A percentile compares a stretch with the other conserved stretches of the same genome.
Evolutionary conservation across 2,113 vertebrate genomes (phyloP).

Genomic region (Hemiprocne comata): DNA sequence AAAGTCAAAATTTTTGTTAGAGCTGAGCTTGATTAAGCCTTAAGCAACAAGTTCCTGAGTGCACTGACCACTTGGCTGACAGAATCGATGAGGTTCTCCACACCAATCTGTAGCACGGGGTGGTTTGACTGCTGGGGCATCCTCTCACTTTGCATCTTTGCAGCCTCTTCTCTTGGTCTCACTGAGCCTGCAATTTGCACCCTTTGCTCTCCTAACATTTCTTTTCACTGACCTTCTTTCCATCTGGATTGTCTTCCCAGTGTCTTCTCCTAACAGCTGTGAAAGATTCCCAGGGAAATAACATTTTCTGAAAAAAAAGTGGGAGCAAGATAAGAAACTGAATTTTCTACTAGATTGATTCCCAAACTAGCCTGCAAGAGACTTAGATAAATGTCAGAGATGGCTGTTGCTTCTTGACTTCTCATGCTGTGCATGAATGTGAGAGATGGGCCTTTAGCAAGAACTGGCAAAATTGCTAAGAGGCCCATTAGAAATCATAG

Average conservation of each 20-base stretch:
- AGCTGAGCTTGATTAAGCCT: background rate
- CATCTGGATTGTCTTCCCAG: background rate
- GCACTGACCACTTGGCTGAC: background rate
- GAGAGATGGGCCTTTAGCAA: background rate
- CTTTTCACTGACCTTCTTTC: background rate
- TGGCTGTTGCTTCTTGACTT: background rate
- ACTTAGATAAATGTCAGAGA: background rate
- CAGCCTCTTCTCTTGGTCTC: background rate
- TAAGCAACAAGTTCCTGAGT: background rate
- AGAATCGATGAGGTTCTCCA: background rate
- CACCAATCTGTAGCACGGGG: background rate
- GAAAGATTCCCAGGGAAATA: background rate
- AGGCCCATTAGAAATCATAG: background rate
- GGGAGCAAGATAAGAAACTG: background rate
- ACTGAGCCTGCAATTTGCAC: background rate
- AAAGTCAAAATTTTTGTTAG: slow-evolving; percentile 19
- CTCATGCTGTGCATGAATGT: background rate
- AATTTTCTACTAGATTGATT: background rate
- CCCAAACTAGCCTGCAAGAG: background rate
- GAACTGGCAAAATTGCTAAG: background rate
- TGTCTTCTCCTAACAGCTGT: background rate
- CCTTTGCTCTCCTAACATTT: background rate
- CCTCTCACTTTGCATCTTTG: background rate
- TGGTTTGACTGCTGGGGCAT: background rate
- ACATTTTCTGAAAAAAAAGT: background rate